These are phyloP conservation scores for Spilosoma lubricipeda DNA, from an alignment of 2,888 invertebrate genomes.

Conservation along the genomic window DNA sequence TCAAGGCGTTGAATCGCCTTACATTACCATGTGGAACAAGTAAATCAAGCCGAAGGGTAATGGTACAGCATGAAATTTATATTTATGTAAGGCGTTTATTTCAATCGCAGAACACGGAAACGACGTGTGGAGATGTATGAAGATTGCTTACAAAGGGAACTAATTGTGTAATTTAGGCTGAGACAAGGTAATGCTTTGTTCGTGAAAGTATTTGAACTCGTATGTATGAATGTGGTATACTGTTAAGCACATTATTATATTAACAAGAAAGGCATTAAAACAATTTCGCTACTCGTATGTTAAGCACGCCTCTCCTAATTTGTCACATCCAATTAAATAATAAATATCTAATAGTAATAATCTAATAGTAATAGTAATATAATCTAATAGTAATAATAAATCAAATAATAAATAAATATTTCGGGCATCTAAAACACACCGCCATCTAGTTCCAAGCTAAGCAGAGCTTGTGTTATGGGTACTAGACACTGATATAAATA, in stretches of 20 bases:
- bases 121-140: neutral
- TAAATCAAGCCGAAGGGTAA: conserved; percentile 39
- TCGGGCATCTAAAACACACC: too few species aligned
- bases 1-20: conserved; percentile 28
- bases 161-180: conserved; percentile 9
- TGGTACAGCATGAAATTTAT: conserved; percentile 35
- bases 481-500: too few species aligned
- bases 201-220: neutral
- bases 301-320: neutral
- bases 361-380: too few species aligned
- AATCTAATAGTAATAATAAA: too few species aligned
- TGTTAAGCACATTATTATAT: neutral
- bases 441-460: too few species aligned
- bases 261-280: neutral
- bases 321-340: neutral
- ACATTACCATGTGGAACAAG: conserved; percentile 45
- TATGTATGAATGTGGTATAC: neutral
- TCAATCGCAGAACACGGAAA: conserved; percentile 30
- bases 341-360: too few species aligned
- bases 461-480: too few species aligned
- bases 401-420: too few species aligned
- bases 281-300: neutral
- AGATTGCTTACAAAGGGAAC: conserved; percentile 11
- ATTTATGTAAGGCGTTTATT: conserved; percentile 36
- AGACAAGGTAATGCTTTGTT: conserved; percentile 2